Conservation (phyloP, 1,140 invertebrate genomes). For the Drosophila trapezifrons region DNA sequence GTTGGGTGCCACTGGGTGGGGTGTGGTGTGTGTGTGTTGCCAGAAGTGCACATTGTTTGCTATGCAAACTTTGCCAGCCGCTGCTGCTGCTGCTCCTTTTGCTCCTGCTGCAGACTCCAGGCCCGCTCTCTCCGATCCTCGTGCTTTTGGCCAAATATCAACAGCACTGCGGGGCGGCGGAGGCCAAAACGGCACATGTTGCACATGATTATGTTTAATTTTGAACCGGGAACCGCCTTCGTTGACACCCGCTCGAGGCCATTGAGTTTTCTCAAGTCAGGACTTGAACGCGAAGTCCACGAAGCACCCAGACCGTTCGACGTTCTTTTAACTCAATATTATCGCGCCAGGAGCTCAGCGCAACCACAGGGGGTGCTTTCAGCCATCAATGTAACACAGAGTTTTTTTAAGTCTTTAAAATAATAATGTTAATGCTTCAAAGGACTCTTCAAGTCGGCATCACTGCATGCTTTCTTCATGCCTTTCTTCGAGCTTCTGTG, state of each 20-base stretch:
- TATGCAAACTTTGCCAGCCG: conserved; percentile 54
- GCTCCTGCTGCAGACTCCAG: not conserved
- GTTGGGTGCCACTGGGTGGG: not conserved
- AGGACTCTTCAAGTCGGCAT: too few relatives aligned
- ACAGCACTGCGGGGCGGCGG: conserved; percentile 21
- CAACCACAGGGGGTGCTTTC: too few relatives aligned
- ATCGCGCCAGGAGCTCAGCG: too few relatives aligned
- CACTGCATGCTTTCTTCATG: too few relatives aligned
- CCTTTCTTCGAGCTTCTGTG: too few relatives aligned
- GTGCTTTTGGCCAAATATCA: conserved; percentile 52
- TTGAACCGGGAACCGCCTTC: conserved; percentile 13
- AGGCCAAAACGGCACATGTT: conserved; percentile 24
- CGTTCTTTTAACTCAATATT: too few relatives aligned
- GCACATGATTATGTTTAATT: conserved; percentile 55
- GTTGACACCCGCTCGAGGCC: conserved; percentile 4
- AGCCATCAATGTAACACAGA: too few relatives aligned
- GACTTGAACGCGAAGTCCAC: conserved; percentile 4
- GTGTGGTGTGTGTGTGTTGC: conserved; percentile 24
- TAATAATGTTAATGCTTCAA: too few relatives aligned
- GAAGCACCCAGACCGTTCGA: not conserved
- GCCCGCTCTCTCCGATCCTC: conserved; percentile 2
- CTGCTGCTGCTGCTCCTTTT: conserved; percentile 22
- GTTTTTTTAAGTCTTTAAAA: too few relatives aligned
- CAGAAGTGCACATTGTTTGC: conserved; percentile 61
- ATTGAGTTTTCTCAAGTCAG: conserved; percentile 5